Conservation (phyloP, 2,797 vertebrate genomes). For the Diglossa cyanea region DNA sequence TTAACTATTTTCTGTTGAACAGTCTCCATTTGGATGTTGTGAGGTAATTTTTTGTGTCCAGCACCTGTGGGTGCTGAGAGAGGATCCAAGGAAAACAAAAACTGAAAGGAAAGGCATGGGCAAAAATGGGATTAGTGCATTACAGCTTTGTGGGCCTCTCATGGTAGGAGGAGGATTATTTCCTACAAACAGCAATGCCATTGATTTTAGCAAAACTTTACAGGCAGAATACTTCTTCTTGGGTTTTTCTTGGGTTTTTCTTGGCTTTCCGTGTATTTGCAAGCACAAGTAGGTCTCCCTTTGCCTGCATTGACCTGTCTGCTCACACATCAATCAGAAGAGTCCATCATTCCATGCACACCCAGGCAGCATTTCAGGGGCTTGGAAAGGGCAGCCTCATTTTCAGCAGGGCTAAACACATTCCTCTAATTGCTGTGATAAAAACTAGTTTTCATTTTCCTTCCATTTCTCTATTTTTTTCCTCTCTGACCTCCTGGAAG, state of each 20-base stretch:
- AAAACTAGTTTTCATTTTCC: background rate
- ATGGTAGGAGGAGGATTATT: background rate
- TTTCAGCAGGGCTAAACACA: background rate
- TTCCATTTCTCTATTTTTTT: background rate
- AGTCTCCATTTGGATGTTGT: background rate
- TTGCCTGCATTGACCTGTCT: background rate
- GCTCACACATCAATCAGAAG: background rate
- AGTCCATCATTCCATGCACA: background rate
- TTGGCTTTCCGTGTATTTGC: background rate
- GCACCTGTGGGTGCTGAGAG: background rate
- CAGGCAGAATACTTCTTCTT: background rate
- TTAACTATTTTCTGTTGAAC: background rate
- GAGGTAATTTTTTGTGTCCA: background rate
- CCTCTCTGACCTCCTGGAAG: background rate
- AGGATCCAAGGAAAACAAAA: background rate
- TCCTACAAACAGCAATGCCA: background rate
- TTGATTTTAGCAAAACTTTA: background rate
- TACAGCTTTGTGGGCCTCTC: rapidly evolving
- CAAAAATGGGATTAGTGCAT: background rate
- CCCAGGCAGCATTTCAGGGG: background rate
- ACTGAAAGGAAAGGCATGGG: rapidly evolving
- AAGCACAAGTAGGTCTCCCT: background rate
- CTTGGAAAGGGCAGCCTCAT: background rate
- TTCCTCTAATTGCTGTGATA: background rate
- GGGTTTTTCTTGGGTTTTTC: background rate